phyloP scores from a whole-genome alignment of 1,140 invertebrate genomes.

The Ruditapes philippinarum region DNA sequence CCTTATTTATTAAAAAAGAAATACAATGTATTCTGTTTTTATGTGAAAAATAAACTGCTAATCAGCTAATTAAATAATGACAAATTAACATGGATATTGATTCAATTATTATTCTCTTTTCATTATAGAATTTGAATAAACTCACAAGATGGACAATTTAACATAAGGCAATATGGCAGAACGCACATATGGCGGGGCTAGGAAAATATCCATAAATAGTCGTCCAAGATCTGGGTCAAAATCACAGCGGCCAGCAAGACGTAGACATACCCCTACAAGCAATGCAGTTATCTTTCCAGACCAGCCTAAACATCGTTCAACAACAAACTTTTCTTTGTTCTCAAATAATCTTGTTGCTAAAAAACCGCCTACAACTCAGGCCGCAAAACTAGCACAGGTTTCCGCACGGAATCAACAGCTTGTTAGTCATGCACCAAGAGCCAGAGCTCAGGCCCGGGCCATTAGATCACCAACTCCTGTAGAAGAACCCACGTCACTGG shows the following conservation, averaged over 20 bases:
- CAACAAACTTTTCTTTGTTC: slow-evolving; percentile 69
- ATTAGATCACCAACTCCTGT: slow-evolving; percentile 51
- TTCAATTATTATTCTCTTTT: no score
- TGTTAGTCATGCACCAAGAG: slow-evolving; percentile 26
- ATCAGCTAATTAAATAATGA: no score
- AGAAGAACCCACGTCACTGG: slow-evolving; percentile 26
- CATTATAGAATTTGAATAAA: no score
- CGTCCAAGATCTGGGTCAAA: slow-evolving; percentile 38
- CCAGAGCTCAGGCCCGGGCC: background rate
- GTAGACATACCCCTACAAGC: slow-evolving; percentile 34
- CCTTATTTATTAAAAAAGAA: no score
- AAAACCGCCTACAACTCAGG: slow-evolving; percentile 33
- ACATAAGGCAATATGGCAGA: no score
- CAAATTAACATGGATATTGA: no score
- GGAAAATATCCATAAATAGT: background rate
- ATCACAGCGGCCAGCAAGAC: background rate
- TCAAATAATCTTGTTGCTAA: slow-evolving; percentile 63
- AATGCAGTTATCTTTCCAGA: slow-evolving; percentile 54
- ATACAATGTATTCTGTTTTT: no score
- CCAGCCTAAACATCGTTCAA: slow-evolving; percentile 42
- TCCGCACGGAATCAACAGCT: slow-evolving; percentile 24
- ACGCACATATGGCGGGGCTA: background rate
- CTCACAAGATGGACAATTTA: no score
- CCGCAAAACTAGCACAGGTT: background rate
- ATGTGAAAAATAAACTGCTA: no score